Evolutionary conservation across 2,113 vertebrate species (phyloP), one percentile per base, ranked within the genome.

Genomic region (Galemys pyrenaicus): DNA sequence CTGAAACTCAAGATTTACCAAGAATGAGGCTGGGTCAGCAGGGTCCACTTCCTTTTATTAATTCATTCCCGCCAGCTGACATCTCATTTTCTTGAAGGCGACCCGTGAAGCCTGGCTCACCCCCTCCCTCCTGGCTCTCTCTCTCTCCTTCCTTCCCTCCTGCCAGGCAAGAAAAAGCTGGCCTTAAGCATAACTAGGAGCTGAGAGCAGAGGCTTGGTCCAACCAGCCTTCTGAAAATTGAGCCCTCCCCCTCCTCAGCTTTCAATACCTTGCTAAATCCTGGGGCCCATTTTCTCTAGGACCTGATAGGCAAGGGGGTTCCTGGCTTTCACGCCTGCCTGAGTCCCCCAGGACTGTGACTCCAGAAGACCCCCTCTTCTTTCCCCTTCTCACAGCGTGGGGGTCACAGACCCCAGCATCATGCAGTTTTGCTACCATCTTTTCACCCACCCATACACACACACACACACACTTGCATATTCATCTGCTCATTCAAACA

Each of bases 31-130:
- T 28, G 30, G 94, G 85, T 73, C 89, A 74, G 62, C 22, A 71
- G 84, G 51, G 93, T 89, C 62, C 35, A 32, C 51, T 92, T 87
- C 22, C 73, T 96, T 93, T 94, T 75, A 95, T 93, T 96, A 96
- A 96, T 94, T 86, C 92, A 83, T 82, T 84, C 81, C 68, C 71
- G 30, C 65, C 28, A 70, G 89, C 79, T 81, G 93, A 92, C 80
- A 94, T 92, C 94, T 95, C 96, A 88, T 96, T 95, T 96, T 96
- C 95, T 94, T 49, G 6, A 74, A 90, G 93, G 65, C 19, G 12
- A 92, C 75, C 79, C 0, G 0, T 0, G 6, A 62, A 80, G 87
- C 44, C 81, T 24, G n/a, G 83, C 67, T 95, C 49, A 1, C 9
- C 30, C 26, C 17, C 0, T 35, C 32, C 60, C 65, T 19, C 46